Percentiles rank a stretch among this genome's conserved stretches.
Evolutionary conservation across 2,797 vertebrate species (phyloP).

Genomic region (Melanotaenia nigrans): DNA sequence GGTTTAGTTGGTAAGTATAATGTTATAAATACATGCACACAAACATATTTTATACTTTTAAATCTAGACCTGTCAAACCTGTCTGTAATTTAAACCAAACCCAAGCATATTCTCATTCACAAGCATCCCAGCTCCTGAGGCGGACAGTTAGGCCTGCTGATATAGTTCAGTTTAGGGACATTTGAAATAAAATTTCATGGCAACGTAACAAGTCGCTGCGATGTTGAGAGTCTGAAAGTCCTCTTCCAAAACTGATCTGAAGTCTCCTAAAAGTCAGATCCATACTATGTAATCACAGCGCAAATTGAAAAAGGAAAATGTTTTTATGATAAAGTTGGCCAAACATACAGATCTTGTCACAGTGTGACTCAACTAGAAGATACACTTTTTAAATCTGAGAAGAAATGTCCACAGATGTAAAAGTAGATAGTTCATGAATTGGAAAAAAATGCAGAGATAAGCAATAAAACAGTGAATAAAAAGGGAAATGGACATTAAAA

Average conservation of each 20-base stretch:
- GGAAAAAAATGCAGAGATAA: not conserved
- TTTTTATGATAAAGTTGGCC: not conserved
- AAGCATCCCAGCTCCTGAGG: not conserved
- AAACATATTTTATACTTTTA: not conserved
- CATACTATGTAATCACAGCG: not conserved
- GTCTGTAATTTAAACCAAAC: not conserved
- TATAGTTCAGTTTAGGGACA: not conserved
- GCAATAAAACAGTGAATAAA: not conserved
- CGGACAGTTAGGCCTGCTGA: too few species aligned
- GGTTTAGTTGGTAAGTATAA: constrained; percentile 94
- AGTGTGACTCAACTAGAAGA: not conserved
- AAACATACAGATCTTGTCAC: not conserved
- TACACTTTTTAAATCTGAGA: not conserved
- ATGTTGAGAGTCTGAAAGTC: not conserved
- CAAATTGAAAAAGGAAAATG: not conserved
- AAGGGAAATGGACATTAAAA: not conserved
- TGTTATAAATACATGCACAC: not conserved
- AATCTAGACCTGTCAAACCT: not conserved
- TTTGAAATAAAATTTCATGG: not conserved
- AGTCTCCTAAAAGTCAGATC: not conserved
- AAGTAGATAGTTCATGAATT: not conserved
- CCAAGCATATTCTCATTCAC: not conserved
- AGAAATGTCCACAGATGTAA: not conserved
- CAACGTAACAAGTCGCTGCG: not conserved
- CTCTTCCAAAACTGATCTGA: not conserved